Percentiles rank a stretch among this genome's conserved stretches.
Conservation (phyloP, 2,113 vertebrate genomes). For the Lophura nycthemera region DNA sequence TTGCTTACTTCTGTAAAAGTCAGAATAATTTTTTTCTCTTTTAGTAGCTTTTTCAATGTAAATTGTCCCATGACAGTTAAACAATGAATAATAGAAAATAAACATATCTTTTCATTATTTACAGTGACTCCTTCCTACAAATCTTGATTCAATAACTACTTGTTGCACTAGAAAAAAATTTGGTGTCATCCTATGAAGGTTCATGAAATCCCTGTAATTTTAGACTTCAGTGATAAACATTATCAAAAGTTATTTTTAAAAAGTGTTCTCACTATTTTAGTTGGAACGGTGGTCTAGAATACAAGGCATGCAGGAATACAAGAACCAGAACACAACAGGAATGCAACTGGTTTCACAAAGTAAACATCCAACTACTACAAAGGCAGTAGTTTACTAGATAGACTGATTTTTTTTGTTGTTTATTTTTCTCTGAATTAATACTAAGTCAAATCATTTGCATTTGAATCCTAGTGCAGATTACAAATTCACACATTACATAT, state of each 20-base stretch:
- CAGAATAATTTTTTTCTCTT: background rate
- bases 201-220: background rate
- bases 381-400: background rate
- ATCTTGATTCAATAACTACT: background rate
- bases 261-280: background rate
- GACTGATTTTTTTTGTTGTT: background rate
- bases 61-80: background rate
- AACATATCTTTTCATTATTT: background rate
- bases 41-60: background rate
- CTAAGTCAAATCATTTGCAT: background rate
- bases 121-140: background rate
- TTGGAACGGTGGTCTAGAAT: background rate
- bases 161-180: background rate
- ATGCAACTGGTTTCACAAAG: background rate
- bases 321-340: background rate
- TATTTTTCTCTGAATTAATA: background rate
- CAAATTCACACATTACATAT: background rate
- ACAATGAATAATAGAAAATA: background rate
- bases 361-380: background rate
- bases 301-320: background rate
- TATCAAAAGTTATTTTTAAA: background rate
- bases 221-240: background rate
- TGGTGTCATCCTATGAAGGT: background rate
- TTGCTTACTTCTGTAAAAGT: background rate
- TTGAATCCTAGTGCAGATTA: constrained; percentile 6